Evolutionary conservation across 2,113 vertebrate species (phyloP), one percentile per base, ranked within the genome.

Genomic region (Proterorhinus semilunaris): DNA sequence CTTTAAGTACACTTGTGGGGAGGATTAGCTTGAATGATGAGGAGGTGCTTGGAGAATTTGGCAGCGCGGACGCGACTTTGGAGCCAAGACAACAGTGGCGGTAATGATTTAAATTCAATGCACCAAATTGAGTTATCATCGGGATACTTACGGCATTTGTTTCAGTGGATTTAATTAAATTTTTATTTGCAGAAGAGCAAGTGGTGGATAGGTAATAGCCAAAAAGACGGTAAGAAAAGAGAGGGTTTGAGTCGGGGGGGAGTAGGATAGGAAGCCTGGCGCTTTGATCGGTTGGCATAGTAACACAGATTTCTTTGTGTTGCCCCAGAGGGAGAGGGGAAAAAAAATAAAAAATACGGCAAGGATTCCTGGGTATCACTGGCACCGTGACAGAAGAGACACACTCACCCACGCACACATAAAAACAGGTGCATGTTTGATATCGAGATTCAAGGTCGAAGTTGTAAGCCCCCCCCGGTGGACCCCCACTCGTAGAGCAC

Each of bases 221-320:
- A 83, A 69, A 82, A 73, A 59, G 80, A 36, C 2, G 27, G 27
- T 36, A 5, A 36, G 27, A 36, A 36, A 36, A 36, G 27, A 36
- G 27, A 36, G 27, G 27, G 27, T 36, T 36, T 36, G 3, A 5
- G 61, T 17, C 47, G 7, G 53, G 10, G 36, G 52, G 9, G 58
- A 51, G 44, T 5, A 63, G 55, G 71, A 51, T 6, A 69, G 78
- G 66, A 45, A 36, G 68, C 68, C 52, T 67, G 65, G 72, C 9
- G 74, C 81, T 87, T 86, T 88, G 80, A 90, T 83, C 74, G 62
- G 88, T 90, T 87, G 87, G 86, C 88, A 91, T 89, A 79, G 90
- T 81, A 90, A 88, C 90, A 80, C 80, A 75, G 78, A 81, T 87
- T 86, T 85, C 79, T 86, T 89, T 88, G 84, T 89, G 82, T 58